phyloP scores from a whole-genome alignment of 2,113 vertebrate species.

The Mugil cephalus region DNA sequence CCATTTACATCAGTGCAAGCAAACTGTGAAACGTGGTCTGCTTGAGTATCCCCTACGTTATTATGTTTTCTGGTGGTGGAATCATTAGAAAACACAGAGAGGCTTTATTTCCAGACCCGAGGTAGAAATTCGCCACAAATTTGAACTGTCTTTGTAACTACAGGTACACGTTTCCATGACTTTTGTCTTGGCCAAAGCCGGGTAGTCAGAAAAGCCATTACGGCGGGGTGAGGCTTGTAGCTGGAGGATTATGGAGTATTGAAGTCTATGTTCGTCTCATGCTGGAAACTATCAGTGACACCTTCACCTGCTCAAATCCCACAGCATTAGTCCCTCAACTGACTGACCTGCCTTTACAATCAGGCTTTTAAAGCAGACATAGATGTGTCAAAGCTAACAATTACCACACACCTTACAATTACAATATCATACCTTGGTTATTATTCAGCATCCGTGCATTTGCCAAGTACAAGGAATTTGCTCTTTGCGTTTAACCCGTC shows the following conservation, averaged over 20 bases:
- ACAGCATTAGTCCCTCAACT: constrained; percentile 66
- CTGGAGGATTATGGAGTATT: constrained; percentile 77
- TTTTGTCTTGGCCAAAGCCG: constrained; percentile 75
- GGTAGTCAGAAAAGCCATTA: constrained; percentile 81
- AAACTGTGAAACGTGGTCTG: constrained; percentile 28
- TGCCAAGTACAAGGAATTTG: too few relatives aligned
- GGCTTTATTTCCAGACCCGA: background rate
- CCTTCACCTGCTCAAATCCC: constrained; percentile 82
- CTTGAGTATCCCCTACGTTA: constrained; percentile 1
- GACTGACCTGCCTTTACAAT: constrained; percentile 65
- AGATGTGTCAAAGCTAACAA: constrained; percentile 22
- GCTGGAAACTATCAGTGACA: constrained; percentile 80
- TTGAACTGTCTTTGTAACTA: constrained; percentile 50
- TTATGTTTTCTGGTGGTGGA: background rate
- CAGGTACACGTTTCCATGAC: constrained; percentile 76
- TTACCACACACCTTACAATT: constrained; percentile 26
- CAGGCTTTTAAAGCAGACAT: constrained; percentile 39
- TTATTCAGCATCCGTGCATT: too few relatives aligned
- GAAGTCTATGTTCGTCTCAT: constrained; percentile 74
- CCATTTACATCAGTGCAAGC: constrained; percentile 34
- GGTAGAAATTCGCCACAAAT: constrained; percentile 15
- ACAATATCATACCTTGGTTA: too few relatives aligned
- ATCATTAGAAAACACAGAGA: background rate
- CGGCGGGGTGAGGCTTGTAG: constrained; percentile 75
- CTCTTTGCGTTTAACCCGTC: too few relatives aligned